Base-by-base conservation (phyloP, 2,797 vertebrate species). In the Rhinichthys osculus region DNA sequence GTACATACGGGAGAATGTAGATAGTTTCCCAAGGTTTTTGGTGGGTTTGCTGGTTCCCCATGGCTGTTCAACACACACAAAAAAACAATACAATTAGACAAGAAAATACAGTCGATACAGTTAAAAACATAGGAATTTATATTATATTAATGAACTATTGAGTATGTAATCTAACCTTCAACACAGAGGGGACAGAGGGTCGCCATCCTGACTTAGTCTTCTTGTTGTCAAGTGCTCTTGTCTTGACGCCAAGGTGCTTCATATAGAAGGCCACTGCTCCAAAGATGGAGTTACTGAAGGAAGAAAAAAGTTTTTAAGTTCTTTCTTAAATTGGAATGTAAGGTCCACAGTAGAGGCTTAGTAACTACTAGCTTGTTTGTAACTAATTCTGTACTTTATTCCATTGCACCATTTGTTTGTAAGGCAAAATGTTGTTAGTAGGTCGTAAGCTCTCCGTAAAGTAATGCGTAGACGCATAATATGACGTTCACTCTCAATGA, bases 211-310 rank as follows among this genome's bases (percentile, higher is more conserved):
- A 73, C 90, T 94, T 96, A 0, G 96, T 94, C 91, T 98, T 98
- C 93, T 98, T 98, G 90, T 93, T 96, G 91, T 98, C 97, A 0
- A 94, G 93, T 0, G 93, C 90, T 90, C 95, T 96, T 90, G 94
- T 95, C 93, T 97, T 97, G 42, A 98, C 97, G 27, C 97, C 97
- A 0, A 98, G 94, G 82, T 97, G 95, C 90, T 97, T 97, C 97
- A 98, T 97, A 90, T 96, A 97, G 47, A 93, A 92, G 81, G 90
- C 93, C 82, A 98, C 96, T 1, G 96, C 95, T 0, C 86, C 82
- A 88, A 97, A 96, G 84, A 97, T 96, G 21, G 96, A 94, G 3
- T 96, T 94, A 89, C 97, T 98, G 59, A 72, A 42, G 8, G 3
- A 47, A 57, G 64, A 67, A 85, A 14, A 76, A 16, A 38, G 54